Conservation (phyloP, 2,797 vertebrate genomes). For the Gymnoscopelus microlampas region DNA sequence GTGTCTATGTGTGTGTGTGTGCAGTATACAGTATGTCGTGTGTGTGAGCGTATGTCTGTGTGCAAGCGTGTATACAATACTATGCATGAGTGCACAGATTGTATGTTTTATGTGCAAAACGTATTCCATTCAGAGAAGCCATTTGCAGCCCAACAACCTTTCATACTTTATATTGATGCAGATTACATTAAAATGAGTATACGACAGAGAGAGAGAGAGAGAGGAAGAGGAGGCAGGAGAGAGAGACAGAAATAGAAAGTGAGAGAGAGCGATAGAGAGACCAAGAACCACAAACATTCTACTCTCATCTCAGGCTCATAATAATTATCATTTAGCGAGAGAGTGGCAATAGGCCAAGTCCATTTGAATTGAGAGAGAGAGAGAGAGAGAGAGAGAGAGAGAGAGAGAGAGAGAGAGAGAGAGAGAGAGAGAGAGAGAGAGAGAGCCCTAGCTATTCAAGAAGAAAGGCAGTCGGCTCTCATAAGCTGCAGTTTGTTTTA, state of each 20-base stretch:
- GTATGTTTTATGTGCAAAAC: too few relatives aligned
- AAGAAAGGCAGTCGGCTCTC: too few relatives aligned
- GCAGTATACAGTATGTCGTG: not conserved
- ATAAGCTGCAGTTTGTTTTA: too few relatives aligned
- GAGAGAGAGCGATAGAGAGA: not conserved
- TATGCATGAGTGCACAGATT: too few relatives aligned
- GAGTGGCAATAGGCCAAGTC: too few relatives aligned
- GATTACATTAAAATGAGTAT: not conserved
- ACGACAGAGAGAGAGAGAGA: not conserved
- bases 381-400: slow-evolving; percentile 11
- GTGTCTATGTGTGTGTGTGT: not conserved
- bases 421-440: slow-evolving; percentile 7
- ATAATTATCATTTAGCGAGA: too few relatives aligned
- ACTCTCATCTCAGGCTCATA: too few relatives aligned
- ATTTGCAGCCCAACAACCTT: too few relatives aligned
- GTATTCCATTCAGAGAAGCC: too few relatives aligned
- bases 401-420: slow-evolving; percentile 5
- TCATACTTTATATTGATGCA: too few relatives aligned
- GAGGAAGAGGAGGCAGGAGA: not conserved
- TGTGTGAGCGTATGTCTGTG: too few relatives aligned
- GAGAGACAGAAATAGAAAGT: not conserved
- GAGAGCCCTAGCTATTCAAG: not conserved
- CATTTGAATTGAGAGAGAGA: slow-evolving; percentile 1
- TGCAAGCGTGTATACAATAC: not conserved
- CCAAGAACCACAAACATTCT: not conserved